Evolutionary conservation across 1,140 invertebrate species (phyloP).

Genomic region (Papilio aristodemus): DNA sequence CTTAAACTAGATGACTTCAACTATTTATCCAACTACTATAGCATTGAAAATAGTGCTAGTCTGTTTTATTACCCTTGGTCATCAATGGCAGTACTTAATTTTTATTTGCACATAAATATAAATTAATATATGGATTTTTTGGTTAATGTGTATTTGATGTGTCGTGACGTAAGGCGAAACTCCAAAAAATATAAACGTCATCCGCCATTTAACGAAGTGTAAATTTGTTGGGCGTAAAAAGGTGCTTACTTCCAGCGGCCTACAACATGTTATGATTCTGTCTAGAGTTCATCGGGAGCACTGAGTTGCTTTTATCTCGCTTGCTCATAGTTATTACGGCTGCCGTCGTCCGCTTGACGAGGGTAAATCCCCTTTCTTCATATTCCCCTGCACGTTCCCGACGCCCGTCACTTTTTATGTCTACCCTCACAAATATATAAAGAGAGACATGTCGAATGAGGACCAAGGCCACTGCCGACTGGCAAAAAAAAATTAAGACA

Average conservation of each 20-base stretch:
- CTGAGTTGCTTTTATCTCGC: constrained; percentile 48
- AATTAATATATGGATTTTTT: too few relatives aligned
- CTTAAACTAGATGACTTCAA: too few relatives aligned
- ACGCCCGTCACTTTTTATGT: constrained; percentile 58
- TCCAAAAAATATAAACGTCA: constrained; percentile 16
- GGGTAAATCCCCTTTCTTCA: constrained; percentile 72
- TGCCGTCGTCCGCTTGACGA: constrained; percentile 60
- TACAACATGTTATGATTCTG: constrained; percentile 21
- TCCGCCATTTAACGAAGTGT: constrained; percentile 18
- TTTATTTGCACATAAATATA: too few relatives aligned
- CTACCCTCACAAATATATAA: constrained; percentile 54
- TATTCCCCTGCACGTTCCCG: constrained; percentile 49
- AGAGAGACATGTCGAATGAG: constrained; percentile 46
- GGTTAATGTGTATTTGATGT: not conserved
- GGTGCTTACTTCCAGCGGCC: constrained; percentile 16
- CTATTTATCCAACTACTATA: too few relatives aligned
- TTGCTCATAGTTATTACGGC: constrained; percentile 63
- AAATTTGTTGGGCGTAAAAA: constrained; percentile 20
- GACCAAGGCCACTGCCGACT: constrained; percentile 17
- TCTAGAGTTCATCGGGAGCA: constrained; percentile 29
- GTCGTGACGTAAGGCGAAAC: not conserved
- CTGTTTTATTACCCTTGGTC: too few relatives aligned
- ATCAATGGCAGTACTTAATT: too few relatives aligned
- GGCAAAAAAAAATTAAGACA: constrained; percentile 20
- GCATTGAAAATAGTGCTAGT: too few relatives aligned